These are phyloP conservation scores for Mayetiola destructor DNA, from an alignment of 2,888 invertebrate genomes.

Conservation along the genomic window DNA sequence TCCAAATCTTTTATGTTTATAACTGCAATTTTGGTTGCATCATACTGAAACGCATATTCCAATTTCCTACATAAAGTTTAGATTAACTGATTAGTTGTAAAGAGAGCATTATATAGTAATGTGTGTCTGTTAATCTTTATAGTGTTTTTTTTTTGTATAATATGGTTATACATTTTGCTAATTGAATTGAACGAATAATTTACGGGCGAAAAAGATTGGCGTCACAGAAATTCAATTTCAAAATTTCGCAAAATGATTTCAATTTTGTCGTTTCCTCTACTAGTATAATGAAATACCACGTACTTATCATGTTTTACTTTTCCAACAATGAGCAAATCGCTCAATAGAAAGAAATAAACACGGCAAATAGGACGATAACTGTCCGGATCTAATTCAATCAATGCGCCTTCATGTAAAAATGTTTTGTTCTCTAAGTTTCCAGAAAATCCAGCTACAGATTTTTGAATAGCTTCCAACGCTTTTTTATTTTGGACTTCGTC, in stretches of 20 bases:
- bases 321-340: conserved; percentile 81
- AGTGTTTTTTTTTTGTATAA: no score
- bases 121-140: no score
- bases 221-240: neutral
- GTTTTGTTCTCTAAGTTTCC: conserved; percentile 35
- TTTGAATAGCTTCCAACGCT: conserved; percentile 43
- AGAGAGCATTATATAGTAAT: no score
- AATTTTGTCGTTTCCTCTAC: neutral
- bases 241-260: neutral
- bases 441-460: conserved; percentile 55
- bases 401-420: conserved; percentile 81
- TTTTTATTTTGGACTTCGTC: conserved; percentile 43
- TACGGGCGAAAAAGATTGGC: neutral
- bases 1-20: conserved; percentile 87
- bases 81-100: no score
- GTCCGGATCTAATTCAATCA: conserved; percentile 76
- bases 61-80: conserved; percentile 29
- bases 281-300: neutral
- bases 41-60: conserved; percentile 32
- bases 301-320: conserved; percentile 40
- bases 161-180: no score
- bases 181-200: no score
- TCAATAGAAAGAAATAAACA: conserved; percentile 84
- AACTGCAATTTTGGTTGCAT: conserved; percentile 68
- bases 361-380: conserved; percentile 75